A percentile compares a stretch with the other conserved stretches of the same genome.
Conservation (phyloP, 1,140 invertebrate species). For the Zaprionus gabonicus region DNA sequence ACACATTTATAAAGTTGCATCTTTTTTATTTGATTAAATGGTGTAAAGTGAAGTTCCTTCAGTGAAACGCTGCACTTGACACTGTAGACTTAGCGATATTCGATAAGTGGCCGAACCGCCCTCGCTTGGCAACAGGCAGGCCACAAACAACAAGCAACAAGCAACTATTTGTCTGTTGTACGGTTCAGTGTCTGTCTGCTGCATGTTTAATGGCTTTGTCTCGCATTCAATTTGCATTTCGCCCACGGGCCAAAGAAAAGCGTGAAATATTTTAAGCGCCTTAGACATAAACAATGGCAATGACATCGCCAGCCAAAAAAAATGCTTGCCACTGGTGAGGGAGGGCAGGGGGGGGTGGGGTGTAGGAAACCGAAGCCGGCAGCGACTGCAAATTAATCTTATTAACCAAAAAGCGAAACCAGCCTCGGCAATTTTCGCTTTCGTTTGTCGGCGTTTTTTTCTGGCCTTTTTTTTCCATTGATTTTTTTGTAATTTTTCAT, state of each 20-base stretch:
- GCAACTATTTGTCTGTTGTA: conserved; percentile 2
- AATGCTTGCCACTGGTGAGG: neutral
- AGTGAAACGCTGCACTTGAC: too few species aligned
- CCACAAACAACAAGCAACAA: neutral
- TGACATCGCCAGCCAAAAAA: conserved; percentile 23
- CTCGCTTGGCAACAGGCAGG: neutral
- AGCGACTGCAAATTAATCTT: conserved; percentile 62
- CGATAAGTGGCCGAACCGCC: neutral
- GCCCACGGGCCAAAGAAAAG: conserved; percentile 57
- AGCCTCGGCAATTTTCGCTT: conserved; percentile 50
- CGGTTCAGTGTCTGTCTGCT: conserved; percentile 12
- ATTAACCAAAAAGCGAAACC: conserved; percentile 58
- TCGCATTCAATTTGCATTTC: conserved; percentile 65
- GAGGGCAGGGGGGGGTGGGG: neutral
- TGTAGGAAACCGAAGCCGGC: conserved; percentile 17
- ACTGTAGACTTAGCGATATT: too few species aligned
- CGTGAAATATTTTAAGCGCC: conserved; percentile 56
- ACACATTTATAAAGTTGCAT: too few species aligned
- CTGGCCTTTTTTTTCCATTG: conserved; percentile 22
- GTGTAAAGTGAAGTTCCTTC: too few species aligned
- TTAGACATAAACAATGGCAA: conserved; percentile 41
- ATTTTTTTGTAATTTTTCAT: conserved; percentile 14
- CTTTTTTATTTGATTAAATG: too few species aligned
- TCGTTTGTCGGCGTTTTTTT: conserved; percentile 49
- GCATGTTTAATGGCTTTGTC: conserved; percentile 55